Base-by-base conservation (phyloP, 2,888 invertebrate species). In the Hyposoter didymator region DNA sequence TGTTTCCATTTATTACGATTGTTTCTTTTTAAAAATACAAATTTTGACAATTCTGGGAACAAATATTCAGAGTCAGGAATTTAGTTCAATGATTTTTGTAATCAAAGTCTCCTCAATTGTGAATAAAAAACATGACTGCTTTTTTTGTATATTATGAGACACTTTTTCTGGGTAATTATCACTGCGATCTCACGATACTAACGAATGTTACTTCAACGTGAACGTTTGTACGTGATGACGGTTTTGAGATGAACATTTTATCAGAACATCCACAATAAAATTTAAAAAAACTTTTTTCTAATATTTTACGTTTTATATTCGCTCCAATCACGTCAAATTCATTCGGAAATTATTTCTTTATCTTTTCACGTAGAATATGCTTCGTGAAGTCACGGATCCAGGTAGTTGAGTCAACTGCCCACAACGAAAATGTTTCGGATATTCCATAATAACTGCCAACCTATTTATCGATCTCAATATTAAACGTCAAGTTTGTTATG, bases 351-450 rank as follows among this genome's bases (percentile, higher is more conserved):
- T 39, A 66, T 35, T 32, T 10, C 28, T 55, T 32, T 35, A 62
- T 19, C 43, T 39, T 39, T 39, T 74, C 66, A 67, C n/a, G 67
- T 32, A 78, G 45, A 28, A 43, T 47, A 66, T 55, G 35, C 66
- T 59, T 76, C 66, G 72, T 66, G 35, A 12, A 22, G 55, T 80
- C 70, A 28, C n/a, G 32, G 70, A 69, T 74, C 39, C 70, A 35
- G 19, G 69, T 80, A 64, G 55, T 79, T 49, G 22, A 6, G 72
- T 69, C 49, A 70, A 59, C 78, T 64, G 78, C 35, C 35, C n/a
- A 52, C 74, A 43, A 32, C 7, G 39, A 28, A 35, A 62, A n/a
- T 52, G 7, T 72, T 62, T 79, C 39, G 64, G 52, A 22, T 28
- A 64, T 75, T 75, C 47, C 32, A 75, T 47, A 49, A 19, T 4